These are phyloP conservation scores for Vollenhovia emeryi DNA, from an alignment of 1,140 invertebrate species.

Conservation along the genomic window DNA sequence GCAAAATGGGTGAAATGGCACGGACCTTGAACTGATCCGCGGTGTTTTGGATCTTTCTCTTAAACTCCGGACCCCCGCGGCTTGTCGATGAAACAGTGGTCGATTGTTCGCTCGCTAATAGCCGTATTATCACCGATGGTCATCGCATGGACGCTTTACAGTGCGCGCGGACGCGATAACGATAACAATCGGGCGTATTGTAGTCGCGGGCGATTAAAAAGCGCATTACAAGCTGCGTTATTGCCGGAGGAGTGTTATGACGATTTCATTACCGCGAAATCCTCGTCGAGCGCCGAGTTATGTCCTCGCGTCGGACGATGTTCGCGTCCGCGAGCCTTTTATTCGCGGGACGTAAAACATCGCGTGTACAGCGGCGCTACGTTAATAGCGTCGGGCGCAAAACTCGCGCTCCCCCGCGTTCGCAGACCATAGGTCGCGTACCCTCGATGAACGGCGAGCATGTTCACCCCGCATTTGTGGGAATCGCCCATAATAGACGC, in stretches of 20 bases:
- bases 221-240: constrained; percentile 52
- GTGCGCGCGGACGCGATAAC: constrained; percentile 31
- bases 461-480: not conserved
- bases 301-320: constrained; percentile 40
- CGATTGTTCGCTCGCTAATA: constrained; percentile 46
- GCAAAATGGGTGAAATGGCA: not conserved
- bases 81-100: constrained; percentile 49
- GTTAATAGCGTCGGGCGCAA: constrained; percentile 40
- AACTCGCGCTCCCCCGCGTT: not conserved
- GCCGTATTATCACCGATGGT: constrained; percentile 50
- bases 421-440: not conserved
- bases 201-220: constrained; percentile 54
- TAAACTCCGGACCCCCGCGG: not conserved
- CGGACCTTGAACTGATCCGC: not conserved
- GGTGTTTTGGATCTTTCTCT: not conserved
- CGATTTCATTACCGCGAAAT: constrained; percentile 60
- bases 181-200: constrained; percentile 54
- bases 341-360: constrained; percentile 48
- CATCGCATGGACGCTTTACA: constrained; percentile 24
- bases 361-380: constrained; percentile 43
- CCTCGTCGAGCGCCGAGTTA: constrained; percentile 48
- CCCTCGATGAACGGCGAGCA: not conserved
- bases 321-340: constrained; percentile 23
- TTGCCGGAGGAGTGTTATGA: constrained; percentile 57
- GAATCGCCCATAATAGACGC: not conserved